phyloP scores from a whole-genome alignment of 2,888 invertebrate genomes.

The Bugulina stolonifera region DNA sequence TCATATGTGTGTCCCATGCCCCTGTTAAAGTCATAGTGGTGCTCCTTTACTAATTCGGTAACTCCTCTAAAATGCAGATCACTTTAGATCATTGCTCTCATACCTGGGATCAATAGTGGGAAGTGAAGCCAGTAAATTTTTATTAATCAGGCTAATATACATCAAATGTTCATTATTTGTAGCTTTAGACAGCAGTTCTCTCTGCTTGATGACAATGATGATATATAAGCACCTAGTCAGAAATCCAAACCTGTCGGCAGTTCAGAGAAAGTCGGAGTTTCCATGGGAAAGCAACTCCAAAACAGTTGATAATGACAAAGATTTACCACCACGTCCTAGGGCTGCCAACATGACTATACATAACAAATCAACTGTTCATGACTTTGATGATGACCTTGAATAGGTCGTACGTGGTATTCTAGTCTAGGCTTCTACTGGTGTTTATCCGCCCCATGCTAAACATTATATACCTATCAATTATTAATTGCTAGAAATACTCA shows the following conservation, averaged over 20 bases:
- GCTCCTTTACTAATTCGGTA: no score
- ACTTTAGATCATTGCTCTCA: no score
- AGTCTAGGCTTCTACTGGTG: no score
- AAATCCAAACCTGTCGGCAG: conserved; percentile 11
- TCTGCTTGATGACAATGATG: conserved; percentile 39
- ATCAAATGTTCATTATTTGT: no score
- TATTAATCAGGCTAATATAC: no score
- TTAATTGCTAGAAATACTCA: background rate
- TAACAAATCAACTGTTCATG: conserved; percentile 39
- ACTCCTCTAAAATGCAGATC: no score
- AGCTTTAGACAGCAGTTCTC: conserved; percentile 33
- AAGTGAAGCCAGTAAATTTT: no score
- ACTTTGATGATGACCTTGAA: conserved; percentile 47
- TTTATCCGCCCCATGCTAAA: no score
- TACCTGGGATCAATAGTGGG: no score
- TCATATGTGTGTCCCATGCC: no score
- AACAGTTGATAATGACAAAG: background rate
- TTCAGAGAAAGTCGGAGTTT: background rate
- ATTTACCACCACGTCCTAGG: background rate
- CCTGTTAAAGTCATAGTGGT: no score
- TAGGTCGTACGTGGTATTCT: conserved; percentile 38
- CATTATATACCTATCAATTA: no score
- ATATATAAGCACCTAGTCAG: conserved; percentile 27
- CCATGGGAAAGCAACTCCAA: conserved; percentile 21
- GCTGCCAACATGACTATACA: conserved; percentile 36